These are phyloP conservation scores for Triops cancriformis DNA, from an alignment of 1,140 invertebrate genomes.

Conservation along the genomic window DNA sequence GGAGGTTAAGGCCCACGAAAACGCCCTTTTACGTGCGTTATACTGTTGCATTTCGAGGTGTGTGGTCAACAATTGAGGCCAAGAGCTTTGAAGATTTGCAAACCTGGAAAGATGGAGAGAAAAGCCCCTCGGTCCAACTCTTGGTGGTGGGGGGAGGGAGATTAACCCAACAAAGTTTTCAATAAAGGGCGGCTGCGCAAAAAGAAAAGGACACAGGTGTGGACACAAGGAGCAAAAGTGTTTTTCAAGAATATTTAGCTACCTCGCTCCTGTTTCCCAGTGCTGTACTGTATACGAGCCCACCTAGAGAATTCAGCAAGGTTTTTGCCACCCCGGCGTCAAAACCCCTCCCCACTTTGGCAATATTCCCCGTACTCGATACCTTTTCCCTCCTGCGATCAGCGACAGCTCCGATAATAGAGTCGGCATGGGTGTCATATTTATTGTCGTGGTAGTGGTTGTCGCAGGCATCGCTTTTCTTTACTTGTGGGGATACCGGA, in stretches of 20 bases:
- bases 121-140: not conserved
- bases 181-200: not conserved
- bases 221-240: constrained; percentile 3
- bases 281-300: too few relatives aligned
- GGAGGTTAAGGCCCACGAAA: not conserved
- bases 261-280: not conserved
- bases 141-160: not conserved
- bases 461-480: too few relatives aligned
- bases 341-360: not conserved
- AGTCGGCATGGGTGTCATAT: constrained; percentile 10
- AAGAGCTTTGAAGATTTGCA: not conserved
- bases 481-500: too few relatives aligned
- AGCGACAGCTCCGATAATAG: not conserved
- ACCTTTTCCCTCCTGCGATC: not conserved
- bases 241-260: not conserved
- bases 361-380: too few relatives aligned
- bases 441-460: not conserved
- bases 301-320: too few relatives aligned
- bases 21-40: not conserved
- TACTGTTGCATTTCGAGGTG: not conserved
- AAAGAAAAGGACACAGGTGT: constrained; percentile 10
- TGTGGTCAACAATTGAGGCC: constrained; percentile 4
- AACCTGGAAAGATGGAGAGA: not conserved
- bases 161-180: constrained; percentile 14
- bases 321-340: not conserved